A percentile compares a stretch with the other conserved stretches of the same genome.
Conservation (phyloP, 2,113 vertebrate genomes). For the Phalacrocorax brasilianus region DNA sequence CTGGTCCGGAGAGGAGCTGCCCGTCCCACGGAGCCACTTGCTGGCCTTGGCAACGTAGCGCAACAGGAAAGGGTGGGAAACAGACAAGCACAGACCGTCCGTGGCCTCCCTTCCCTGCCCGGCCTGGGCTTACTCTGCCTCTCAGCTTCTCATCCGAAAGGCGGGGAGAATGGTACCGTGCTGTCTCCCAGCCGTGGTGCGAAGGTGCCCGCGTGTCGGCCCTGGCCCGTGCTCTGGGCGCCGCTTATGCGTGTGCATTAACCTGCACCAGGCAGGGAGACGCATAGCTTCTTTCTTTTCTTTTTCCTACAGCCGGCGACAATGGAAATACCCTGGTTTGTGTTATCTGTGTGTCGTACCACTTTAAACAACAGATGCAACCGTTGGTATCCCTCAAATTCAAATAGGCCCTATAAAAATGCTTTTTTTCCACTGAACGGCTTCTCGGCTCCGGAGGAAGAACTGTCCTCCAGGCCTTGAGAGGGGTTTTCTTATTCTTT, state of each 20-base stretch:
- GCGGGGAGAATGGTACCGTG: rapidly evolving
- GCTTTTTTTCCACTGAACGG: background rate
- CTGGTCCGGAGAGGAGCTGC: background rate
- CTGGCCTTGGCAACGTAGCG: background rate
- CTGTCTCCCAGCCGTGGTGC: background rate
- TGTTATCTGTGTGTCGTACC: background rate
- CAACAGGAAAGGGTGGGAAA: background rate
- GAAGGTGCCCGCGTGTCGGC: background rate
- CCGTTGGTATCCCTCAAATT: background rate
- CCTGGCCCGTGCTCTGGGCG: background rate
- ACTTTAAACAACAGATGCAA: background rate
- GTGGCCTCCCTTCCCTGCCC: background rate
- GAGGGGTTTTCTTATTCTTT: background rate
- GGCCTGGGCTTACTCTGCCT: background rate
- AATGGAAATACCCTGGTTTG: background rate
- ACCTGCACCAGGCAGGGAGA: background rate
- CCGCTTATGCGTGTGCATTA: background rate
- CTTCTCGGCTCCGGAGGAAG: background rate
- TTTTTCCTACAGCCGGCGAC: background rate
- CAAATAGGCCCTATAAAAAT: background rate
- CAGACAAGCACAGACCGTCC: background rate
- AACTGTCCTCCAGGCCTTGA: background rate
- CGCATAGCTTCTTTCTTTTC: background rate
- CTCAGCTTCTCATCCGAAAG: background rate
- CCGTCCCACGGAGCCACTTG: rapidly evolving